Base-by-base conservation (phyloP, 2,888 invertebrate species). In the Dolichomitus sp. region DNA sequence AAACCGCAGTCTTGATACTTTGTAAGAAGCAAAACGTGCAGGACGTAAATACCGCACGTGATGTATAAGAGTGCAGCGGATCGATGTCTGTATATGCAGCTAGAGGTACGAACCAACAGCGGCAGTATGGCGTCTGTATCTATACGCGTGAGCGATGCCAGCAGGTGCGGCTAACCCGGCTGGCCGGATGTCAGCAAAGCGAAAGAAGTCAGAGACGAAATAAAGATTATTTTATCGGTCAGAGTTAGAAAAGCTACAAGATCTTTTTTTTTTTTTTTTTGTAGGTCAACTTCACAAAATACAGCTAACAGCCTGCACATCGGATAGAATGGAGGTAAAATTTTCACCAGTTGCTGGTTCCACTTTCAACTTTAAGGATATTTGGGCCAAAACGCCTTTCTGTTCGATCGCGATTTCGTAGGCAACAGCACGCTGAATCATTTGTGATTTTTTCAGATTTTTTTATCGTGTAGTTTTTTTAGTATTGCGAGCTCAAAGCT, bases 21-120 rank as follows among this genome's bases (percentile, higher is more conserved):
- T 70, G 82, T 78, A 78, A 74, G 72, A 68, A 79, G 75, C 59
- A 72, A 83, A 83, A 79, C 79, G 82, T 79, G 78, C 70, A 73
- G 40, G 66, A 79, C 82, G 61, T 63, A 63, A 80, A 80, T 80
- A 73, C 63, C 72, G 76, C 76, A 76, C 83, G 76, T 70, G 83
- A 78, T 78, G 63, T 59, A 70, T 19, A 45, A 68, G 63, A 77
- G 54, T 68, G 61, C 72, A 66, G 40, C 30, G 30, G 23, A 14
- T 68, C 19, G 33, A 68, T 59, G 48, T 48, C 4, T 42, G 52
- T 54, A 42, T 30, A 63, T 54, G 19, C 33, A 59, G n/a, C 3
- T 30, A 7, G 50, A 19, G 45, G 27, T 14, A 30, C n/a, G n/a
- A n/a, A n/a, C 14, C 17, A 40, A n/a, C 19, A n/a, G 37, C 17